phyloP scores from a whole-genome alignment of 1,140 invertebrate species.

The Drosophila simulans region DNA sequence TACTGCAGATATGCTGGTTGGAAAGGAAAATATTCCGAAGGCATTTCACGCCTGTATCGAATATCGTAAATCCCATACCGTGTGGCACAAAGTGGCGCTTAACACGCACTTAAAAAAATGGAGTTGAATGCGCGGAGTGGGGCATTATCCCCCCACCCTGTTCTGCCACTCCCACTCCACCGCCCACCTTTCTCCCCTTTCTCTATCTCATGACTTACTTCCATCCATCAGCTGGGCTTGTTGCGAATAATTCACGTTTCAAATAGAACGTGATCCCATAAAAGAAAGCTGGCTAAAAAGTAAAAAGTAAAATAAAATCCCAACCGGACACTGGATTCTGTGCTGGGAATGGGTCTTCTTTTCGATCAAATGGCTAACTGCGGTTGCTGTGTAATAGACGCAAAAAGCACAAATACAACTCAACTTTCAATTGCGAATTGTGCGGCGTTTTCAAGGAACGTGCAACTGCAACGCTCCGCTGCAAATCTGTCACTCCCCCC shows the following conservation, averaged over 20 bases:
- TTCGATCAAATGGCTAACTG: slow-evolving; percentile 57
- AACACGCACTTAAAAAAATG: slow-evolving; percentile 67
- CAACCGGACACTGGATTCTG: slow-evolving; percentile 38
- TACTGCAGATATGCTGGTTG: slow-evolving; percentile 28
- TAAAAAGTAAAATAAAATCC: slow-evolving; percentile 27
- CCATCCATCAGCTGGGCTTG: slow-evolving; percentile 57
- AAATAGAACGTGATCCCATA: slow-evolving; percentile 77
- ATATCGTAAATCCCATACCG: slow-evolving; percentile 32
- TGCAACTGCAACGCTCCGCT: slow-evolving; percentile 41
- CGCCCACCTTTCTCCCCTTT: slow-evolving; percentile 10
- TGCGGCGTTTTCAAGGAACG: slow-evolving; percentile 50
- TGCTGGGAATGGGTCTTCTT: slow-evolving; percentile 65
- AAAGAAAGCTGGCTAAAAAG: slow-evolving; percentile 40
- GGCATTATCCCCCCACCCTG: background rate
- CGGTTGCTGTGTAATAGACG: slow-evolving; percentile 27
- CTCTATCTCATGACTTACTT: slow-evolving; percentile 50
- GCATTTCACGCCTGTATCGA: slow-evolving; percentile 55
- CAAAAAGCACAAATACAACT: slow-evolving; percentile 27
- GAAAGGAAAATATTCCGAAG: slow-evolving; percentile 24
- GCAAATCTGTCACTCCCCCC: slow-evolving; percentile 49
- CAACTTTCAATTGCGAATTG: slow-evolving; percentile 73
- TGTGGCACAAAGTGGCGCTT: slow-evolving; percentile 66
- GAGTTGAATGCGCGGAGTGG: slow-evolving; percentile 67
- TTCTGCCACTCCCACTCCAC: background rate
- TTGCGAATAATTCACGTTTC: slow-evolving; percentile 73